phyloP scores from a whole-genome alignment of 1,140 invertebrate species.

The Bombus sibiricus region DNA sequence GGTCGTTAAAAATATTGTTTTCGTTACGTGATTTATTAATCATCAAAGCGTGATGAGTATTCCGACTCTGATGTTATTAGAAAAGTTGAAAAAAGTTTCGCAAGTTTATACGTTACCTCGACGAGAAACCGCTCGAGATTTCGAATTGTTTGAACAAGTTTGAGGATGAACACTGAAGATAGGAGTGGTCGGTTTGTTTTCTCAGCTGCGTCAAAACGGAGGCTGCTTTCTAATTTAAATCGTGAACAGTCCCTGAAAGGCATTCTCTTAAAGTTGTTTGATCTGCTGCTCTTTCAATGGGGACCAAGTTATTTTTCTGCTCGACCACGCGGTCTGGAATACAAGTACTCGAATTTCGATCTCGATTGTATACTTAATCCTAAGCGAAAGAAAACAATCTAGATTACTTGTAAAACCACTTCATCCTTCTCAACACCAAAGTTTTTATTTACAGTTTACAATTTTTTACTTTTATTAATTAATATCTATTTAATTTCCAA shows the following conservation, averaged over 20 bases:
- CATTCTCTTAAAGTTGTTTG: slow-evolving; percentile 48
- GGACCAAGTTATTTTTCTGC: not conserved
- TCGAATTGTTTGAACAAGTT: slow-evolving; percentile 24
- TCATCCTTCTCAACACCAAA: not conserved
- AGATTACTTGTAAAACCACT: not conserved
- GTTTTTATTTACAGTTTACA: too few species aligned
- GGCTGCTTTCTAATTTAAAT: slow-evolving; percentile 53
- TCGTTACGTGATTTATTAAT: not conserved
- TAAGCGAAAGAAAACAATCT: not conserved
- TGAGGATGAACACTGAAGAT: not conserved
- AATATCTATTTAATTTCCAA: too few species aligned
- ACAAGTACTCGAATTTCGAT: not conserved
- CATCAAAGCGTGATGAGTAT: not conserved
- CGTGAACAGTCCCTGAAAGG: not conserved
- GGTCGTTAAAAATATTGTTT: not conserved
- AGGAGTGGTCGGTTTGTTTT: slow-evolving; percentile 15
- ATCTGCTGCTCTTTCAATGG: not conserved
- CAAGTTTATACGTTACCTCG: slow-evolving; percentile 17
- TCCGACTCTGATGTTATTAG: slow-evolving; percentile 9
- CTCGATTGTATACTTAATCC: not conserved
- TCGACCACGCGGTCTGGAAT: accelerated
- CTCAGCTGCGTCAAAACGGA: not conserved
- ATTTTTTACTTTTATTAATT: too few species aligned
- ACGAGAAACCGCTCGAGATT: not conserved
- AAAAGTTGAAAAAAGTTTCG: slow-evolving; percentile 27